These are phyloP conservation scores for Rutilus rutilus DNA, from an alignment of 2,113 vertebrate genomes.

Conservation along the genomic window DNA sequence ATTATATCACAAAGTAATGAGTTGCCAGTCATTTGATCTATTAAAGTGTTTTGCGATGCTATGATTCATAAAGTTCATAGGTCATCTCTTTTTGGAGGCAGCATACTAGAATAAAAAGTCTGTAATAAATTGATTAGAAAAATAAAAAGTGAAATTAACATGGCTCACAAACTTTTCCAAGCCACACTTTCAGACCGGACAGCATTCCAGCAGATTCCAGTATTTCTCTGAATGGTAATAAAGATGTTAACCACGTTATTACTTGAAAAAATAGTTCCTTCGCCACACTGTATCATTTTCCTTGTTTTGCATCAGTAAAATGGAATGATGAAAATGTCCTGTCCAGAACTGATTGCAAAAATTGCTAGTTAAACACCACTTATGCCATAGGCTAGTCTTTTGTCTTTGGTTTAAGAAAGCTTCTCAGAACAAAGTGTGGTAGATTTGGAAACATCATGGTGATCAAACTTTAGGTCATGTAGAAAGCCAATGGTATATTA, in stretches of 20 bases:
- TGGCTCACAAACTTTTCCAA: slow-evolving; percentile 32
- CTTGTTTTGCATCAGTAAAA: slow-evolving; percentile 42
- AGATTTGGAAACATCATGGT: slow-evolving; percentile 30
- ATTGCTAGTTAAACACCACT: slow-evolving; percentile 27
- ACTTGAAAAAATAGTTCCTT: slow-evolving; percentile 36
- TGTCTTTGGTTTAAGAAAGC: slow-evolving; percentile 41
- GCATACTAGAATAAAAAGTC: slow-evolving; percentile 13
- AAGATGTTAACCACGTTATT: slow-evolving; percentile 47
- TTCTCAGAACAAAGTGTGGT: slow-evolving; percentile 34
- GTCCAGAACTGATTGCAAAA: slow-evolving; percentile 31
- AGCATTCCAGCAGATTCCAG: slow-evolving; percentile 41
- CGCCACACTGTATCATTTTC: slow-evolving; percentile 24
- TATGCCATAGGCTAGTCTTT: slow-evolving; percentile 20
- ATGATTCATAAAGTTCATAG: slow-evolving; percentile 62
- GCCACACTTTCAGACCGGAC: slow-evolving; percentile 28
- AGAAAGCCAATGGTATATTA: slow-evolving; percentile 25
- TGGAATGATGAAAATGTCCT: slow-evolving; percentile 49
- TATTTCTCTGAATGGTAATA: slow-evolving; percentile 55
- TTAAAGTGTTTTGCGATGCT: slow-evolving; percentile 31
- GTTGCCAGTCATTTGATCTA: slow-evolving; percentile 65
- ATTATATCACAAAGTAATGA: slow-evolving; percentile 68
- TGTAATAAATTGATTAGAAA: slow-evolving; percentile 4
- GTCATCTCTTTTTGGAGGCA: slow-evolving; percentile 51
- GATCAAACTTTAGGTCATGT: slow-evolving; percentile 33
- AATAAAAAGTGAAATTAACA: slow-evolving; percentile 15